Percentiles rank a stretch among this genome's conserved stretches.
phyloP scores from a whole-genome alignment of 2,888 invertebrate species.

The Morpho helenor region DNA sequence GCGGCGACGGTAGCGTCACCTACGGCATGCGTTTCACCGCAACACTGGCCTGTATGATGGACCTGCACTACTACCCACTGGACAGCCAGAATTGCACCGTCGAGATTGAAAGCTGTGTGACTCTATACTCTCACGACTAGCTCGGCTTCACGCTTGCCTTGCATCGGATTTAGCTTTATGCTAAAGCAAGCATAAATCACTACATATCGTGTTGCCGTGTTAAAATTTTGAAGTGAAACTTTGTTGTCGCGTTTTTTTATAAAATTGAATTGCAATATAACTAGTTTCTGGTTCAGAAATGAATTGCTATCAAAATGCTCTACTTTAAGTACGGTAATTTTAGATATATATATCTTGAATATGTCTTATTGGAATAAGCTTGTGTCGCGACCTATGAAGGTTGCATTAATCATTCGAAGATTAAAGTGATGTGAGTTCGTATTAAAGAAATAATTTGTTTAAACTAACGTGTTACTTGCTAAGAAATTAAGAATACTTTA shows the following conservation, averaged over 20 bases:
- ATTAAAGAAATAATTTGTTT: no score
- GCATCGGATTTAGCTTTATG: conserved; percentile 31
- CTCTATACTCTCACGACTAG: conserved; percentile 62
- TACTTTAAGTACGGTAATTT: no score
- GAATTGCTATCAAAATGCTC: no score
- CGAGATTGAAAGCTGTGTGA: conserved; percentile 99
- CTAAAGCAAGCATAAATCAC: conserved; percentile 8
- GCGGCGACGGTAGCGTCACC: conserved; percentile 96
- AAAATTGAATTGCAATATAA: no score
- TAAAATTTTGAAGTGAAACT: background rate
- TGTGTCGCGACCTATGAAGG: no score
- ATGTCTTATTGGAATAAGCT: no score
- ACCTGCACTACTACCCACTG: conserved; percentile 98
- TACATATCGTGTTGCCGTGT: conserved; percentile 1
- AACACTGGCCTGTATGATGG: conserved; percentile 99
- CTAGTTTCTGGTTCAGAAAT: no score
- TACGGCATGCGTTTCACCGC: conserved; percentile 99
- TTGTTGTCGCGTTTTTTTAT: background rate
- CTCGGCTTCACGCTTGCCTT: conserved; percentile 49
- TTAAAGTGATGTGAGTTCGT: no score
- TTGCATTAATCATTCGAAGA: no score
- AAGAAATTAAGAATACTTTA: no score
- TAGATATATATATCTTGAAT: no score
- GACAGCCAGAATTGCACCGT: conserved; percentile 99
- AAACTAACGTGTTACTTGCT: no score